Conservation (phyloP, 92 coral and sea anemone species). For the Zoanthus sansibaricus region DNA sequence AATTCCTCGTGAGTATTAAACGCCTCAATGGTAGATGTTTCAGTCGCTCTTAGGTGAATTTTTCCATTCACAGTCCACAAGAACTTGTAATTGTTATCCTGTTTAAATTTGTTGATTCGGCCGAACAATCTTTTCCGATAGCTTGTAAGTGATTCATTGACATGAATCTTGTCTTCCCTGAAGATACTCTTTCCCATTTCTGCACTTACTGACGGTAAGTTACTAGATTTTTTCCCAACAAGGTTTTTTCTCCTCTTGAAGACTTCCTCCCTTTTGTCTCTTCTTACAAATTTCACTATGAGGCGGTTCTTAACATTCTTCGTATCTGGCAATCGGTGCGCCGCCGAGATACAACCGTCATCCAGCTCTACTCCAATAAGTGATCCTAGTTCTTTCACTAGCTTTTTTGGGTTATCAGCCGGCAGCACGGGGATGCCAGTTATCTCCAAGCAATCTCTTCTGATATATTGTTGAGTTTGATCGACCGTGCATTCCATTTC, state of each 20-base stretch:
- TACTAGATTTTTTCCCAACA: slow-evolving; percentile 2
- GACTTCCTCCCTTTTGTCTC: slow-evolving; percentile 3
- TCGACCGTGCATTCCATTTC: not conserved
- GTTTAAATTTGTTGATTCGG: slow-evolving; percentile 3
- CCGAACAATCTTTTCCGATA: slow-evolving; percentile 11
- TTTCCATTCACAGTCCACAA: slow-evolving; percentile 36
- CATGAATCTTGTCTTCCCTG: not conserved
- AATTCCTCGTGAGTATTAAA: slow-evolving; percentile 17
- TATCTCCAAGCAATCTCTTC: slow-evolving; percentile 10
- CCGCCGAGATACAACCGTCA: not conserved
- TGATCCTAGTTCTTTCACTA: not conserved
- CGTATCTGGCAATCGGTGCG: slow-evolving; percentile 12
- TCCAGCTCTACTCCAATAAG: not conserved
- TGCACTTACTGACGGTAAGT: not conserved
- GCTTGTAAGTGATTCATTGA: slow-evolving; percentile 28
- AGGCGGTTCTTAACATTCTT: slow-evolving; percentile 12
- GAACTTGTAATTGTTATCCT: slow-evolving; percentile 20
- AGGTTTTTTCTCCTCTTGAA: slow-evolving; percentile 6
- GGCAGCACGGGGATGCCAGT: slow-evolving; percentile 11
- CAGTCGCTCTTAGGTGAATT: slow-evolving; percentile 8
- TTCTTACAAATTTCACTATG: not conserved
- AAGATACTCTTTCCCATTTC: slow-evolving; percentile 6
- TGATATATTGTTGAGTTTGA: not conserved
- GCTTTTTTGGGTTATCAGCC: slow-evolving; percentile 1
- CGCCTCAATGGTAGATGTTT: not conserved